Conservation (phyloP, 1,140 invertebrate species). For the Drosophila carrolli region DNA sequence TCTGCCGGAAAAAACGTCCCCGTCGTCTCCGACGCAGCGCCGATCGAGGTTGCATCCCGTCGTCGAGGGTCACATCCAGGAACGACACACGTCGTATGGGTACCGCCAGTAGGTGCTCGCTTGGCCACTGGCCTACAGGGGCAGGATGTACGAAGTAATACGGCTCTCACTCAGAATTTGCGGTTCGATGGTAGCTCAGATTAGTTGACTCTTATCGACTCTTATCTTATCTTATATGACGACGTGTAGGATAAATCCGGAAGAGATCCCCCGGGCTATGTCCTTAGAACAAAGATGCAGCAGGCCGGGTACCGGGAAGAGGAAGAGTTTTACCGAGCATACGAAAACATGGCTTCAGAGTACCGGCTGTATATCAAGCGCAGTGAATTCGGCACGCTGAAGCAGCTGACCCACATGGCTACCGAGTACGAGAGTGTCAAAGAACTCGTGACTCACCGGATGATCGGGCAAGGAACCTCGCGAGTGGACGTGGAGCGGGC, state of each 20-base stretch:
- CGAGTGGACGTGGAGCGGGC: constrained; percentile 1
- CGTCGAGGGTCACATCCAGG: background rate
- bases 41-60: background rate
- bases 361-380: background rate
- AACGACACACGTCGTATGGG: background rate
- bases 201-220: background rate
- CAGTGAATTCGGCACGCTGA: background rate
- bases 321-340: background rate
- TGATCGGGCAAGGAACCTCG: background rate
- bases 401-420: background rate
- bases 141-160: background rate
- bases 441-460: background rate
- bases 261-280: background rate
- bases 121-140: background rate
- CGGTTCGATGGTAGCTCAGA: background rate
- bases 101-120: background rate
- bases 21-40: too few species aligned
- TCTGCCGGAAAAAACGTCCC: background rate
- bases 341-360: background rate
- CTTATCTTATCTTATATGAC: too few species aligned
- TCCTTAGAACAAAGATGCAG: background rate
- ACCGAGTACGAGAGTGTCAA: background rate
- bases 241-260: background rate
- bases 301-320: background rate
- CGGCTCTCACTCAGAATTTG: background rate